Conservation (phyloP, 2,113 vertebrate genomes). For the Rhinopomastus cyanomelas region DNA sequence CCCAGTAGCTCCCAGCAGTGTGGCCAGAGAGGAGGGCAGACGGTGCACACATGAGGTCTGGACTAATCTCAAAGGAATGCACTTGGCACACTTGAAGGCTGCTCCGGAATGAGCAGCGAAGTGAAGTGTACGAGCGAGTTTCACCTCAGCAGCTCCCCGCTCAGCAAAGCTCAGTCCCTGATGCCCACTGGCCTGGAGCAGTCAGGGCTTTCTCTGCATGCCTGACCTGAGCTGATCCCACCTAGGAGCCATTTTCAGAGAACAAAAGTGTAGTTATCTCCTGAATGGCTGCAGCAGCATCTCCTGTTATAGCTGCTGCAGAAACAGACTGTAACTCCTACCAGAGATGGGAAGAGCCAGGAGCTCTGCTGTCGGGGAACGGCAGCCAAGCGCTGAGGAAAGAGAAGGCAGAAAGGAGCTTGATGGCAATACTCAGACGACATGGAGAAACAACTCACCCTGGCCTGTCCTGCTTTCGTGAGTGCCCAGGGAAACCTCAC, state of each 20-base stretch:
- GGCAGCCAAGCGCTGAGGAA: background rate
- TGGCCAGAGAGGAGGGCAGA: too few relatives aligned
- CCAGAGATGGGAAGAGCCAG: background rate
- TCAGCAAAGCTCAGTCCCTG: background rate
- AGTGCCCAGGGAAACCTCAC: background rate
- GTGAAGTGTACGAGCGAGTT: background rate
- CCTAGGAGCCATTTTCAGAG: background rate
- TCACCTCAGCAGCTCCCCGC: background rate
- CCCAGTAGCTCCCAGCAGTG: too few relatives aligned
- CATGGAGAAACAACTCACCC: fast-evolving
- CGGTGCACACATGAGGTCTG: background rate
- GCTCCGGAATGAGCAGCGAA: background rate
- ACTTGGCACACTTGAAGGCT: background rate
- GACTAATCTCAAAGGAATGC: background rate
- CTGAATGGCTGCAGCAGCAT: background rate
- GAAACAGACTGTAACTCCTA: background rate
- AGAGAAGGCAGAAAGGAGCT: background rate
- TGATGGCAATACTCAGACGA: background rate
- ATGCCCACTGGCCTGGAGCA: background rate
- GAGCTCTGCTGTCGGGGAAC: background rate
- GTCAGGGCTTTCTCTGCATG: fast-evolving
- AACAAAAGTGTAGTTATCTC: background rate
- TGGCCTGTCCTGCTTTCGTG: background rate
- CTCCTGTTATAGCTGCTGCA: background rate
- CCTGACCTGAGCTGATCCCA: background rate